Percentiles rank a stretch among this genome's conserved stretches.
These are phyloP conservation scores for Rhagonycha lutea DNA, from an alignment of 2,888 invertebrate species.

Conservation along the genomic window DNA sequence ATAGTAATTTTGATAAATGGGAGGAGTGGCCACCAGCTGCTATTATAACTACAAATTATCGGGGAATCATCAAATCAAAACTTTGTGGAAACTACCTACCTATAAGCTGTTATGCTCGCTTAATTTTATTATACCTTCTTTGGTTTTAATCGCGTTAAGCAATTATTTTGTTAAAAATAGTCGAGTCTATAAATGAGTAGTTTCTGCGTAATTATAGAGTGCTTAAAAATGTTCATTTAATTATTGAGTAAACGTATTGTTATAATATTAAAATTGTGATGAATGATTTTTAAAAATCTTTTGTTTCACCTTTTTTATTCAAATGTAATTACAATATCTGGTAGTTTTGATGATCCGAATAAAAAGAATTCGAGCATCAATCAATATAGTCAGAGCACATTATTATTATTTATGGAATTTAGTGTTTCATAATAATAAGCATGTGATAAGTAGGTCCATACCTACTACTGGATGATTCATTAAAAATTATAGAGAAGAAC, in stretches of 20 bases:
- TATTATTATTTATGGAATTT: not conserved
- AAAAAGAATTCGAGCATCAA: not conserved
- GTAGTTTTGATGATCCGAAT: not conserved
- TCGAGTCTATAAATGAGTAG: not conserved
- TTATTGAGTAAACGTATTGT: not conserved
- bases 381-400: not conserved
- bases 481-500: not conserved
- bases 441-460: not conserved
- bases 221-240: not conserved
- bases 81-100: slow-evolving; percentile 27
- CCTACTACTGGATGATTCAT: not conserved
- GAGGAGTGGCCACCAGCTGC: slow-evolving; percentile 36
- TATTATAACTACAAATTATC: slow-evolving; percentile 30
- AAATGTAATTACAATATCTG: not conserved
- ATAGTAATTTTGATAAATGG: slow-evolving; percentile 40
- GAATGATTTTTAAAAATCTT: not conserved
- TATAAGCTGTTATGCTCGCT: slow-evolving; percentile 17
- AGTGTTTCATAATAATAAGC: not conserved
- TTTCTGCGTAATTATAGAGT: not conserved
- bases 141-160: slow-evolving; percentile 9
- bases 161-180: slow-evolving; percentile 1
- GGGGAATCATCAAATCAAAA: slow-evolving; percentile 28
- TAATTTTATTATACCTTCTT: slow-evolving; percentile 26
- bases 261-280: not conserved
- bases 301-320: not conserved